A percentile compares a stretch with the other conserved stretches of the same genome.
Evolutionary conservation across 1,140 invertebrate genomes (phyloP).

Genomic region (Drosophila jambulina): DNA sequence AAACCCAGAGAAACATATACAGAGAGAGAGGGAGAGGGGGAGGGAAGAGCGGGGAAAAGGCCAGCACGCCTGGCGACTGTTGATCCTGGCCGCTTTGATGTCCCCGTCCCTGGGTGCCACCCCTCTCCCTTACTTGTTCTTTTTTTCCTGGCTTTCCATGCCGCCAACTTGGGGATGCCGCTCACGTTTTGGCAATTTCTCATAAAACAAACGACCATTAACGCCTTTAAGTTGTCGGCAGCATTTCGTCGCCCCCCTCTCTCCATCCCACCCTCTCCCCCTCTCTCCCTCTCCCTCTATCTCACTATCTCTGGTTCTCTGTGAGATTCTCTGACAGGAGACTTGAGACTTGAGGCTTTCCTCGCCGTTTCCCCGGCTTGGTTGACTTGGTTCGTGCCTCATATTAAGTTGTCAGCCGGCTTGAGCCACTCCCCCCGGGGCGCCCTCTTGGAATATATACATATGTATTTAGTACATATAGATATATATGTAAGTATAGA

Average conservation of each 20-base stretch:
- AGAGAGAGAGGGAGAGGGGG: not conserved
- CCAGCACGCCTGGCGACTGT: slow-evolving; percentile 72
- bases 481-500: not conserved
- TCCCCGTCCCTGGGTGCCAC: slow-evolving; percentile 9
- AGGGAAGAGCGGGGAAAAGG: slow-evolving; percentile 11
- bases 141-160: not conserved
- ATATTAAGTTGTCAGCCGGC: slow-evolving; percentile 78
- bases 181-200: slow-evolving; percentile 85
- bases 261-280: not conserved
- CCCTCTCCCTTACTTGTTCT: not conserved
- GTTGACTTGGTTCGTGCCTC: slow-evolving; percentile 70
- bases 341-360: slow-evolving; percentile 39
- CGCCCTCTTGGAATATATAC: not conserved
- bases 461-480: not conserved
- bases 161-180: slow-evolving; percentile 58
- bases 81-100: slow-evolving; percentile 80
- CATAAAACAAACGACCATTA: slow-evolving; percentile 85
- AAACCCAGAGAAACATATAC: slow-evolving; percentile 1
- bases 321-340: slow-evolving; percentile 31
- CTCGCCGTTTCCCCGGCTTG: slow-evolving; percentile 22
- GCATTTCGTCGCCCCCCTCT: slow-evolving; percentile 26
- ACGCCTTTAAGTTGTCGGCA: slow-evolving; percentile 82
- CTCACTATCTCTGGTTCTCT: not conserved
- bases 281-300: not conserved
- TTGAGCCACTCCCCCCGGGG: slow-evolving; percentile 49